A percentile compares a stretch with the other conserved stretches of the same genome.
phyloP scores from a whole-genome alignment of 2,888 invertebrate genomes.

The Pollenia angustigena region DNA sequence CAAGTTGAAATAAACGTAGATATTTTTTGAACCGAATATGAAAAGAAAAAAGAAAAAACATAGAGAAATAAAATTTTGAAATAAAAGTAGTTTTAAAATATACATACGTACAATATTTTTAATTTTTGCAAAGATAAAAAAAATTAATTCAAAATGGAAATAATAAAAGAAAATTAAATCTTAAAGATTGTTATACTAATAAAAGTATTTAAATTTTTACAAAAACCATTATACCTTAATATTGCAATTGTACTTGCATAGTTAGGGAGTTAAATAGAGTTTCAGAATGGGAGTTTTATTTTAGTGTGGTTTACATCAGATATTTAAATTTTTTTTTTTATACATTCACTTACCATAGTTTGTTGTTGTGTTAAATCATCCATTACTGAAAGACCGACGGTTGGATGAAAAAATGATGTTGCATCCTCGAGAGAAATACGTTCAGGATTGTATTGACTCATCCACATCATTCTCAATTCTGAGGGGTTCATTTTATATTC shows the following conservation, averaged over 20 bases:
- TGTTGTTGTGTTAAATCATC: conserved; percentile 85
- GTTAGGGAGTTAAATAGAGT: conserved; percentile 17
- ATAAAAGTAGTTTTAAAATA: conserved; percentile 68
- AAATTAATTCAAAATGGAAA: conserved; percentile 63
- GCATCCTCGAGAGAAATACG: conserved; percentile 83
- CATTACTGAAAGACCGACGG: conserved; percentile 85
- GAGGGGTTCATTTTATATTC: conserved; percentile 79
- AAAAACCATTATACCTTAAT: conserved; percentile 26
- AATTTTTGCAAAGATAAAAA: conserved; percentile 67
- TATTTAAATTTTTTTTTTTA: neutral
- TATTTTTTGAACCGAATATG: conserved; percentile 73
- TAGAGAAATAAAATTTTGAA: conserved; percentile 76
- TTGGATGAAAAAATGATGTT: conserved; percentile 84
- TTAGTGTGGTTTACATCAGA: conserved; percentile 4
- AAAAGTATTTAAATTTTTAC: conserved; percentile 26
- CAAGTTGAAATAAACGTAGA: conserved; percentile 73
- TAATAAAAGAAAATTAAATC: conserved; percentile 47
- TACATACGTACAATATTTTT: conserved; percentile 36
- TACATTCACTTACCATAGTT: conserved; percentile 84
- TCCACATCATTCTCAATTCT: conserved; percentile 85
- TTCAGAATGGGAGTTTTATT: conserved; percentile 9
- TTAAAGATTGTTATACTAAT: conserved; percentile 10
- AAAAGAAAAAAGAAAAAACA: conserved; percentile 75
- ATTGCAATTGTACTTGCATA: conserved; percentile 18
- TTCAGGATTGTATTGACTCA: conserved; percentile 85